phyloP scores from a whole-genome alignment of 2,797 vertebrate species.

The Pangasius krempfi region DNA sequence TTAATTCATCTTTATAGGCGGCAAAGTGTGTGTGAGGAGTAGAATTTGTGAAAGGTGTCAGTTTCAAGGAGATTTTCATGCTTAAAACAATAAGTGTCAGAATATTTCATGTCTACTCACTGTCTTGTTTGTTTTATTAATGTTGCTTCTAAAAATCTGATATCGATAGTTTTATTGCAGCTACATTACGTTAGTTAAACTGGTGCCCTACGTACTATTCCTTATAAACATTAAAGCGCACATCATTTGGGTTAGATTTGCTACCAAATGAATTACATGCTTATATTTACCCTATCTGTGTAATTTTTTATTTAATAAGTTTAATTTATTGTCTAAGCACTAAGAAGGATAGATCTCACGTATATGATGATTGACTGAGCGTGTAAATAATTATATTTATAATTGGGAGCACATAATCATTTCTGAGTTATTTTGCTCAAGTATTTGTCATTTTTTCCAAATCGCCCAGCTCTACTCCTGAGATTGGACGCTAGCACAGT shows the following conservation, averaged over 20 bases:
- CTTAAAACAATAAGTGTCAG: background rate
- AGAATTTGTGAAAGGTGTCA: background rate
- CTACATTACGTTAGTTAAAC: background rate
- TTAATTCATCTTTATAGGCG: background rate
- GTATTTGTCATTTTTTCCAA: background rate
- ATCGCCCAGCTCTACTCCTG: background rate
- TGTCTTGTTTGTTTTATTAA: background rate
- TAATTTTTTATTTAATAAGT: background rate
- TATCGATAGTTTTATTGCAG: background rate
- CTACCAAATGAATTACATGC: background rate
- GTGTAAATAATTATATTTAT: constrained; percentile 1
- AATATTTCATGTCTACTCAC: background rate
- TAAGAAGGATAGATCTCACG: background rate
- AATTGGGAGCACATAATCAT: background rate
- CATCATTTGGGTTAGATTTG: background rate
- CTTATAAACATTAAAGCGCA: background rate
- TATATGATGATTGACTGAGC: too few relatives aligned
- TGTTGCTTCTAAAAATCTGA: background rate
- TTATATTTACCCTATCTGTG: background rate
- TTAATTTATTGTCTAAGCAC: background rate
- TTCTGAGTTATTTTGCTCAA: background rate
- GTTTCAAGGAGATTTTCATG: background rate
- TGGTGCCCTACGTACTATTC: too few relatives aligned
- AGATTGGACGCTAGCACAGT: background rate
- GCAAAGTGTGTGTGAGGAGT: background rate